These are phyloP conservation scores for Dysmachus trigonus DNA, from an alignment of 2,888 invertebrate species.

Conservation along the genomic window DNA sequence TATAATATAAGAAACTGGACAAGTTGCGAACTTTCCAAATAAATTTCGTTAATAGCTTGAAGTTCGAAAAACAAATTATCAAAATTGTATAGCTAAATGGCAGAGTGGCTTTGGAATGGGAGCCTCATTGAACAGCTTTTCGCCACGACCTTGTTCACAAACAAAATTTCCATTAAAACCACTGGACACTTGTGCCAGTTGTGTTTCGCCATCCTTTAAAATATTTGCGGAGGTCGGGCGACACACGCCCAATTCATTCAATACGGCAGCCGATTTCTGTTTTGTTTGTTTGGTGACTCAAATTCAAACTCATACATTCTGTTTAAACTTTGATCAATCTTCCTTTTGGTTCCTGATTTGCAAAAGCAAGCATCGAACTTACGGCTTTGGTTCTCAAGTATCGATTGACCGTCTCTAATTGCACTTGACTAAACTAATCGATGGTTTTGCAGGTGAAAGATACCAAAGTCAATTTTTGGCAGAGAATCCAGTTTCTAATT, in stretches of 20 bases:
- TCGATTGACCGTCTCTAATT: slow-evolving; percentile 10
- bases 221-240: not conserved
- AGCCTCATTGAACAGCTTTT: not conserved
- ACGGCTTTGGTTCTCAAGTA: not conserved
- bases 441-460: slow-evolving; percentile 8
- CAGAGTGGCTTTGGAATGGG: not conserved
- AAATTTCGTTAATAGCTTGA: not conserved
- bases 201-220: not conserved
- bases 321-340: not conserved
- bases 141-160: not conserved
- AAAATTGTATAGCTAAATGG: not conserved
- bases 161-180: not conserved
- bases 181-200: not conserved
- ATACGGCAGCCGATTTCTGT: not conserved
- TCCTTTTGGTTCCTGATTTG: not conserved
- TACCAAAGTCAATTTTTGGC: not conserved
- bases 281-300: not conserved
- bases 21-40: not conserved
- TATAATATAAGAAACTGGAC: not conserved
- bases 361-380: not conserved
- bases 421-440: slow-evolving; percentile 7
- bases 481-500: not conserved
- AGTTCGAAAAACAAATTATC: not conserved
- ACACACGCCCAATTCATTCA: not conserved
- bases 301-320: not conserved